Evolutionary conservation across 2,797 vertebrate species (phyloP), one percentile per base, ranked within the genome.

Genomic region (Jordanella pulchra): DNA sequence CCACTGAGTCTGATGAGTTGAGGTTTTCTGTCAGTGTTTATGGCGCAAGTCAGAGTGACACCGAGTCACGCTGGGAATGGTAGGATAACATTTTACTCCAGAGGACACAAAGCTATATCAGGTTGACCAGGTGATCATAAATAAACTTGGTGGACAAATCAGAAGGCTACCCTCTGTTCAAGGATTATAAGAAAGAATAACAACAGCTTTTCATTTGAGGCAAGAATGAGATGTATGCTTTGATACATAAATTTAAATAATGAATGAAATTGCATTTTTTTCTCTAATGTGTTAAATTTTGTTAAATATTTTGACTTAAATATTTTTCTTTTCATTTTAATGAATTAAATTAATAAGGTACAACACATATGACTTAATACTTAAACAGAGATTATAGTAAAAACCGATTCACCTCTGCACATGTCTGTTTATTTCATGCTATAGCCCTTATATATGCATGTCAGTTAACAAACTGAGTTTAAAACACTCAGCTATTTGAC

Each of bases 21-120:
- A 87, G 90, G 84, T 83, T 90, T 91, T 87, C 79, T 89, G 84
- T 86, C 85, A 86, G 81, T 84, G 77, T 87, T 89, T 83, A 83
- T 84, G 82, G 87, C 82, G 77, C 83, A 86, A 89, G 84, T 65
- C 78, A 58, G 81, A 85, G 80, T 87, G 87, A 89, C 90, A 89
- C 84, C 66, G 71, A 89, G 84, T 90, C 89, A 90, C 27, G 28
- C 84, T 87, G 87, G 81, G 75, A 84, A 75, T 80, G 84, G 78
- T 78, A 86, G 82, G 76, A 73, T 51, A 84, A 71, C 70, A 73
- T 81, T 75, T 79, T 76, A 77, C 76, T 85, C 66, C 25, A 44
- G 65, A 81, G 77, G 67, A 73, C 3, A 42, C 64, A 78, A 79
- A 61, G 42, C 35, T 7, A 39, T 39, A 7, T 39, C 35, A 39